These are phyloP conservation scores for Microctonus hyperodae DNA, from an alignment of 2,888 invertebrate genomes.

Conservation along the genomic window DNA sequence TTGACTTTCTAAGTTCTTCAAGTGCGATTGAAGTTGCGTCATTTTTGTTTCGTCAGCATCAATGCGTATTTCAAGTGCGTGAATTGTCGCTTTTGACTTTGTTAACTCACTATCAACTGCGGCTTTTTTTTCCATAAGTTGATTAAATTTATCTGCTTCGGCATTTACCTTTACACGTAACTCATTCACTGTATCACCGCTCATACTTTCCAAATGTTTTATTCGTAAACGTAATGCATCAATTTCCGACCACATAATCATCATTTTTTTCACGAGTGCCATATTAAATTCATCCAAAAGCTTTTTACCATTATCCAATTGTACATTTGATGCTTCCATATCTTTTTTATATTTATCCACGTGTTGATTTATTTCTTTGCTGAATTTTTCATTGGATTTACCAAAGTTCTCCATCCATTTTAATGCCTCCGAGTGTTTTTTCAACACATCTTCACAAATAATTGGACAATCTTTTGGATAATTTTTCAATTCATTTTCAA, in stretches of 20 bases:
- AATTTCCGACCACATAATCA: slow-evolving; percentile 29
- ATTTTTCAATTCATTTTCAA: slow-evolving; percentile 42
- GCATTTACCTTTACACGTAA: slow-evolving; percentile 37
- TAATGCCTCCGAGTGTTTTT: slow-evolving; percentile 40
- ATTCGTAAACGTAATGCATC: slow-evolving; percentile 33
- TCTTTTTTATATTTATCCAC: slow-evolving; percentile 35
- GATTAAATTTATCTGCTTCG: slow-evolving; percentile 38
- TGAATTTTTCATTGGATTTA: slow-evolving; percentile 1
- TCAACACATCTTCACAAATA: slow-evolving; percentile 41
- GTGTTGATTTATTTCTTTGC: slow-evolving; percentile 29
- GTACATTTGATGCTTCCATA: slow-evolving; percentile 31
- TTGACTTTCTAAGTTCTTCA: slow-evolving; percentile 45
- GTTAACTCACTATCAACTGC: slow-evolving; percentile 43
- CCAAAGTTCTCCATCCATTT: slow-evolving; percentile 35
- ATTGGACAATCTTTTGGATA: slow-evolving; percentile 35
- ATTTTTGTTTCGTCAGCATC: slow-evolving; percentile 43
- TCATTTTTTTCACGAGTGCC: slow-evolving; percentile 36
- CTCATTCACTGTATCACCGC: slow-evolving; percentile 32
- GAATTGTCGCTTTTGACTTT: slow-evolving; percentile 42
- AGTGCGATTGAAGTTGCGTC: slow-evolving; percentile 40
- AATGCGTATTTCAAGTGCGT: slow-evolving; percentile 44
- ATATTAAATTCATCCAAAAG: slow-evolving; percentile 29
- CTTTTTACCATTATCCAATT: slow-evolving; percentile 36
- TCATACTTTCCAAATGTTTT: slow-evolving; percentile 34
- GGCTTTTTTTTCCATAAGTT: slow-evolving; percentile 41